Conservation (phyloP, 2,888 invertebrate species). For the Choristoneura rosaceana region DNA sequence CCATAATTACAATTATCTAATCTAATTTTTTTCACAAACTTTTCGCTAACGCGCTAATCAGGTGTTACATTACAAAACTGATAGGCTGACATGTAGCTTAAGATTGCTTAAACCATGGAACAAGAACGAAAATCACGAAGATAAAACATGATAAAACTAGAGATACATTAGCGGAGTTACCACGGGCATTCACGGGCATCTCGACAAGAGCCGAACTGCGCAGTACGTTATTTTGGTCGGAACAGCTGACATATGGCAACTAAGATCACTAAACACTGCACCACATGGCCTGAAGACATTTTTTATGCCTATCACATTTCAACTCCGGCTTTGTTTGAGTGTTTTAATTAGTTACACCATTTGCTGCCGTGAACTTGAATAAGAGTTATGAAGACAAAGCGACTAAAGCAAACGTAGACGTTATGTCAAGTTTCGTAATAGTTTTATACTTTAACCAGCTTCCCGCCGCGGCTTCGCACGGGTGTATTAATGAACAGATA, state of each 20-base stretch:
- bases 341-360: slow-evolving; percentile 12
- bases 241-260: slow-evolving; percentile 73
- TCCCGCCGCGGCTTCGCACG: too few species aligned
- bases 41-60: slow-evolving; percentile 14
- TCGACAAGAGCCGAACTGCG: slow-evolving; percentile 56
- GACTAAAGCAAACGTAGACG: not conserved
- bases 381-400: not conserved
- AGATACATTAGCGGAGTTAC: slow-evolving; percentile 19
- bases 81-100: not conserved
- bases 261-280: slow-evolving; percentile 50
- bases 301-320: slow-evolving; percentile 45
- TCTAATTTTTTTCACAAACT: slow-evolving; percentile 10
- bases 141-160: not conserved
- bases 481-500: too few species aligned
- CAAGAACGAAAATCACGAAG: not conserved
- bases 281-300: slow-evolving; percentile 56
- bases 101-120: slow-evolving; percentile 4
- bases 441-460: not conserved
- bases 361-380: slow-evolving; percentile 16
- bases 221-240: slow-evolving; percentile 69
- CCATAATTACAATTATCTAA: slow-evolving; percentile 16
- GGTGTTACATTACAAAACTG: slow-evolving; percentile 3
- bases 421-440: not conserved
- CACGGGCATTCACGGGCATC: slow-evolving; percentile 16
- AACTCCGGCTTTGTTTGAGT: slow-evolving; percentile 30